Conservation (phyloP, 2,888 invertebrate species). For the Diachrysia chrysitis region DNA sequence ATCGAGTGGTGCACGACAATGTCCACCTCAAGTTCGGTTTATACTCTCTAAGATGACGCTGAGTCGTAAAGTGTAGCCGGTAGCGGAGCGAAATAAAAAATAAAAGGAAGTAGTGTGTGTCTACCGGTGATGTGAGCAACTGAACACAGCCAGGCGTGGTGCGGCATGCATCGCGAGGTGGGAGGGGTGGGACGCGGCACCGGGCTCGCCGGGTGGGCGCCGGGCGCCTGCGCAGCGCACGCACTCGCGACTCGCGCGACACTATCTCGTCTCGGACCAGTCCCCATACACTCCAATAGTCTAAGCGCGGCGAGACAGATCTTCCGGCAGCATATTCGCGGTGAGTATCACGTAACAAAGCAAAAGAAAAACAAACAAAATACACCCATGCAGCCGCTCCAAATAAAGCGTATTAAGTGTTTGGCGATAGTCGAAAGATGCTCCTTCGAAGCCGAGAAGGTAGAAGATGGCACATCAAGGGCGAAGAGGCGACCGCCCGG, state of each 20-base stretch:
- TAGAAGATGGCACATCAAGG: constrained; percentile 68
- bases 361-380: constrained; percentile 86
- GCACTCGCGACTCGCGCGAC: constrained; percentile 57
- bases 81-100: constrained; percentile 86
- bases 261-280: constrained; percentile 75
- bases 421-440: constrained; percentile 74
- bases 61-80: constrained; percentile 83
- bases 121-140: constrained; percentile 89
- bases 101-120: constrained; percentile 86
- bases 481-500: constrained; percentile 67
- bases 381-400: constrained; percentile 85
- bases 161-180: constrained; percentile 86
- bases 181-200: constrained; percentile 83
- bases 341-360: constrained; percentile 87
- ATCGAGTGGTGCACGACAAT: constrained; percentile 88
- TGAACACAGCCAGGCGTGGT: constrained; percentile 89
- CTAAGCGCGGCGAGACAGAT: constrained; percentile 76
- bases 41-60: constrained; percentile 83
- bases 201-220: constrained; percentile 69
- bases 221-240: constrained; percentile 57
- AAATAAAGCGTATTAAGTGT: constrained; percentile 78
- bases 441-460: constrained; percentile 72
- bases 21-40: constrained; percentile 86
- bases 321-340: constrained; percentile 82
- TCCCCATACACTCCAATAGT: constrained; percentile 75